Evolutionary conservation across 2,113 vertebrate genomes (phyloP).

Genomic region (Notothenia rossii): DNA sequence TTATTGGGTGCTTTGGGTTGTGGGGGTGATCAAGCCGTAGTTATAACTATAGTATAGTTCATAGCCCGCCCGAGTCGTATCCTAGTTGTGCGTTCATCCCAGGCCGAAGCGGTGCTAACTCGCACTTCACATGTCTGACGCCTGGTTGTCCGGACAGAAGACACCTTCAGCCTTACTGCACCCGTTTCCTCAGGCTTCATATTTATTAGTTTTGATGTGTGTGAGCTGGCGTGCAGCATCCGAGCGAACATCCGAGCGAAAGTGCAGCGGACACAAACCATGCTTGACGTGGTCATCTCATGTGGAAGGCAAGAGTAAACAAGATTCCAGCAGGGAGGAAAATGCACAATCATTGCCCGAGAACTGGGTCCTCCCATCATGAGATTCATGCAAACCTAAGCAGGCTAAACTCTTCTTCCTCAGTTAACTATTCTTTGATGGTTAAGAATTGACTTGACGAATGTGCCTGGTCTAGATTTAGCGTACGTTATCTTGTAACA

Average conservation of each 20-base stretch:
- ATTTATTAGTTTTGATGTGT: constrained; percentile 75
- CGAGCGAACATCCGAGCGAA: constrained; percentile 69
- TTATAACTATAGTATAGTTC: background rate
- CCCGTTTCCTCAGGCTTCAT: constrained; percentile 61
- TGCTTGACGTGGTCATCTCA: constrained; percentile 80
- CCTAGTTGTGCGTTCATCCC: constrained; percentile 54
- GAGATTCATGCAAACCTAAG: constrained; percentile 60
- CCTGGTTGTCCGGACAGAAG: constrained; percentile 46
- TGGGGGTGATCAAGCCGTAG: constrained; percentile 12
- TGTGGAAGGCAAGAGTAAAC: constrained; percentile 80
- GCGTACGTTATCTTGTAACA: constrained; percentile 6
- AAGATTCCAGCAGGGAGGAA: constrained; percentile 74
- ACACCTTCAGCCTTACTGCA: constrained; percentile 52
- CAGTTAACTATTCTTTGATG: constrained; percentile 68
- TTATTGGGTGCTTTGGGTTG: constrained; percentile 28
- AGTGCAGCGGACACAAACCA: constrained; percentile 73
- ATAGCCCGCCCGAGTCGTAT: constrained; percentile 30
- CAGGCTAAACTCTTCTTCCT: constrained; percentile 33
- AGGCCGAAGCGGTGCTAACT: constrained; percentile 51
- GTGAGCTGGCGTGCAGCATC: constrained; percentile 65
- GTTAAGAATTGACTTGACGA: constrained; percentile 67
- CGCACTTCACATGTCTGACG: constrained; percentile 51
- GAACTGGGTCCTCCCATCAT: constrained; percentile 61
- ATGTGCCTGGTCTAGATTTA: constrained; percentile 30
- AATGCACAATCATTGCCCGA: constrained; percentile 76